Base-by-base conservation (phyloP, 2,113 vertebrate species). In the Malurus elegans region DNA sequence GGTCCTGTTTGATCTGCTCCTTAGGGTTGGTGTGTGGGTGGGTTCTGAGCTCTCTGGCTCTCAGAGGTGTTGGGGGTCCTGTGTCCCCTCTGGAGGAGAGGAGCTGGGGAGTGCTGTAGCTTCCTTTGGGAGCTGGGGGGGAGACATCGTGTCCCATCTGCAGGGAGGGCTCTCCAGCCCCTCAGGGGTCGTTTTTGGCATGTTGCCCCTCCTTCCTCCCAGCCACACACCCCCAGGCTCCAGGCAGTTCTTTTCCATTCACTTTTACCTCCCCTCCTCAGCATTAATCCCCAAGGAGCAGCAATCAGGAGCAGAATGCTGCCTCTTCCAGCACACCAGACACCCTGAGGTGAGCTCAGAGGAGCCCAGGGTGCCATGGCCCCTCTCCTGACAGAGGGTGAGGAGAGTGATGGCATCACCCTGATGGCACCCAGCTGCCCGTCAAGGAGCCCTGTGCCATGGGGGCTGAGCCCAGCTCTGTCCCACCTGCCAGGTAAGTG, bases 21-120 rank as follows among this genome's bases (percentile, higher is more conserved):
- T 31, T 19, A 12, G 0, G 56, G 3, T 3, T 4, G 1, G 6
- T 8, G 40, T 18, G n/a, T 0, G 0, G 32, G 12, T 42, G 32
- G 10, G 32, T 10, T 72, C 17, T 0, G 5, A 89, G 81, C 38
- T 84, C 48, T 54, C 38, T 1, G 1, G 25, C 44, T 47, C 64
- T 47, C 50, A 8, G 18, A 70, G 36, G 8, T 40, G 20, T 38
- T 60, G 4, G 3, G 73, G 29, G 8, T 50, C 48, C 51, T 57
- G 21, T 54, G 58, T 51, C 10, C 53, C 56, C 9, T 32, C 1
- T 0, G 61, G 66, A 70, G 14, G 31, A n/a, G 26, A 44, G n/a
- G 53, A 57, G 6, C 3, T 53, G 66, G 48, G 48, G 50, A 32
- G 28, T 31, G n/a, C 2, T 0, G 2, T 3, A 4, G 4, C 16